Evolutionary conservation across 2,797 vertebrate species (phyloP).

Genomic region (Hybognathus amarus): DNA sequence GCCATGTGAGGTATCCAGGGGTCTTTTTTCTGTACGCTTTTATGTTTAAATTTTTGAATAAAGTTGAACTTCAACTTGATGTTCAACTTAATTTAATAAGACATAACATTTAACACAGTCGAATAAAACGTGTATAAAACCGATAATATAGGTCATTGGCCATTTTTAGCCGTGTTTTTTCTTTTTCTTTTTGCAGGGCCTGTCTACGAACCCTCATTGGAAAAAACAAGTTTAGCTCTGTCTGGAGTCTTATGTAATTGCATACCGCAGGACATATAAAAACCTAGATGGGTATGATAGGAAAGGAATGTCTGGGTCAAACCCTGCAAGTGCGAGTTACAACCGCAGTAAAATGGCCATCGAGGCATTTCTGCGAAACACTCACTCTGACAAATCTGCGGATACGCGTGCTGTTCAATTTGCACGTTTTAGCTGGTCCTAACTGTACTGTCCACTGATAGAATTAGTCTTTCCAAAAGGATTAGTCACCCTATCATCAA

Average conservation of each 20-base stretch:
- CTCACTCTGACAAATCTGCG: constrained; percentile 72
- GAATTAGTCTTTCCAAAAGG: constrained; percentile 77
- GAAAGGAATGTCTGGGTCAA: constrained; percentile 57
- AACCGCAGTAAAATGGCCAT: constrained; percentile 14
- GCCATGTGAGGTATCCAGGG: background rate
- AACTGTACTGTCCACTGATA: constrained; percentile 72
- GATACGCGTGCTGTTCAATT: constrained; percentile 72
- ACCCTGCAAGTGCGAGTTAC: constrained; percentile 34
- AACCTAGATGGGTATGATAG: constrained; percentile 40
- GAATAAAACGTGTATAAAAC: background rate
- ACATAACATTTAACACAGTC: background rate
- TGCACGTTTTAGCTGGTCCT: constrained; percentile 68
- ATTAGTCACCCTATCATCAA: constrained; percentile 80
- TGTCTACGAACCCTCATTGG: background rate
- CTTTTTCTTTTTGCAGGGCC: constrained; percentile 1
- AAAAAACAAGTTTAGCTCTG: constrained; percentile 30
- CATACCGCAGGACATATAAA: constrained; percentile 40
- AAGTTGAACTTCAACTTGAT: background rate
- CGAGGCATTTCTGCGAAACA: constrained; percentile 63
- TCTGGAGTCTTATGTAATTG: constrained; percentile 46
- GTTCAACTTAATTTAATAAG: background rate
- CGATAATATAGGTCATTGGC: background rate
- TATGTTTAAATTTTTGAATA: background rate
- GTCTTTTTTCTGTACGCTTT: background rate
- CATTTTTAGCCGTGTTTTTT: background rate